Conservation (phyloP, 2,797 vertebrate genomes). For the Smutsia gigantea region DNA sequence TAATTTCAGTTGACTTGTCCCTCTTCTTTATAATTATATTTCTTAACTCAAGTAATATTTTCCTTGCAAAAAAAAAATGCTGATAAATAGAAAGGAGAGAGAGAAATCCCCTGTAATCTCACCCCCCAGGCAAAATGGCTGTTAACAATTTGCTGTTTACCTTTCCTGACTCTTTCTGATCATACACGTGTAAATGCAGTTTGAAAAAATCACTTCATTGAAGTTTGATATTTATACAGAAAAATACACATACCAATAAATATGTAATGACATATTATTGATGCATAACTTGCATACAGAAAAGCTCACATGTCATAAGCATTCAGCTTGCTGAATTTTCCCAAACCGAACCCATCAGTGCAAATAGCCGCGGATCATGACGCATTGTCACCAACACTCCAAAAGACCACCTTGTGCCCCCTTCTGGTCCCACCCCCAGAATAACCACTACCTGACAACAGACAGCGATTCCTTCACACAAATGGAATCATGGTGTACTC, state of each 20-base stretch:
- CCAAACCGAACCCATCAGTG: not conserved
- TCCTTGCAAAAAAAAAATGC: slow-evolving; percentile 11
- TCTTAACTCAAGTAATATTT: not conserved
- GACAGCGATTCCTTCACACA: fast-evolving
- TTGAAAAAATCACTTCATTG: not conserved
- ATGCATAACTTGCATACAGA: not conserved
- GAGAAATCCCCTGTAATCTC: not conserved
- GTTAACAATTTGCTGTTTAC: not conserved
- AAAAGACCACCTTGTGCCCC: not conserved
- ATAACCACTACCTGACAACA: not conserved
- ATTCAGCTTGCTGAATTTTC: fast-evolving
- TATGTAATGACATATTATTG: not conserved
- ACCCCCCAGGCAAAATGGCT: not conserved
- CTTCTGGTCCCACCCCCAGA: not conserved
- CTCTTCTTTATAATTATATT: not conserved
- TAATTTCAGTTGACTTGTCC: not conserved
- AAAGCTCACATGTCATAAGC: fast-evolving
- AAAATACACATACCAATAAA: not conserved
- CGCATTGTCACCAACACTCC: fast-evolving
- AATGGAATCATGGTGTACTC: fast-evolving
- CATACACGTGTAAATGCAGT: not conserved
- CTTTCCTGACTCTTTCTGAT: not conserved
- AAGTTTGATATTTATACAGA: not conserved
- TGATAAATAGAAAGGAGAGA: not conserved
- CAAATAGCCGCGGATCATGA: fast-evolving